Conservation (phyloP, 92 coral and sea anemone species). For the Zoanthus solanderi region DNA sequence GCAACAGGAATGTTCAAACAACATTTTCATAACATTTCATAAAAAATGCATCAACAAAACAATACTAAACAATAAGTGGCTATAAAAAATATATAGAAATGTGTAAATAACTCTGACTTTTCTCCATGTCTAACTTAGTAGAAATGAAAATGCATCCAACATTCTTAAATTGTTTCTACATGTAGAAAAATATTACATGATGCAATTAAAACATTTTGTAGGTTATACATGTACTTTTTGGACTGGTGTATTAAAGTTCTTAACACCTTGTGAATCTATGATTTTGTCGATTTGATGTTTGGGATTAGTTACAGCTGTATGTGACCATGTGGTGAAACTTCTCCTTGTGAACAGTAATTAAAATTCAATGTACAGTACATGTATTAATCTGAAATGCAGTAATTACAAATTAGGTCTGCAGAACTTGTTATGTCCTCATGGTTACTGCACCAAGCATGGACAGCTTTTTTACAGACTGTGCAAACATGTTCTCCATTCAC, state of each 20-base stretch:
- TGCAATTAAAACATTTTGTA: slow-evolving; percentile 10
- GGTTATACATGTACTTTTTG: slow-evolving; percentile 31
- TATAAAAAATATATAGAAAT: slow-evolving; percentile 24
- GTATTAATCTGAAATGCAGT: slow-evolving; percentile 58
- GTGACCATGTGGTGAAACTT: slow-evolving; percentile 2
- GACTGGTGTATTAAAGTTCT: slow-evolving; percentile 38
- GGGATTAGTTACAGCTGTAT: slow-evolving; percentile 39
- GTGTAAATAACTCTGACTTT: slow-evolving; percentile 28
- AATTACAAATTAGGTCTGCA: slow-evolving; percentile 65
- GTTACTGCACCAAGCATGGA: slow-evolving; percentile 78
- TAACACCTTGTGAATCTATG: slow-evolving; percentile 30
- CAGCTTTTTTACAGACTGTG: slow-evolving; percentile 59
- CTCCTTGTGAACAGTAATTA: slow-evolving; percentile 23
- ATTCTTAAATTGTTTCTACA: slow-evolving; percentile 8
- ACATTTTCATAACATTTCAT: background rate
- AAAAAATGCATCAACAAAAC: slow-evolving; percentile 10
- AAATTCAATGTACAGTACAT: slow-evolving; percentile 21
- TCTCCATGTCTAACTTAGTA: slow-evolving; percentile 17
- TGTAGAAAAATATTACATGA: slow-evolving; percentile 6
- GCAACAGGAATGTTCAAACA: slow-evolving; percentile 17
- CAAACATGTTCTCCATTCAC: slow-evolving; percentile 72
- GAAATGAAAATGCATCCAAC: slow-evolving; percentile 26
- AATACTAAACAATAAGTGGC: slow-evolving; percentile 10
- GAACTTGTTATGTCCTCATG: slow-evolving; percentile 73
- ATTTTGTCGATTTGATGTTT: slow-evolving; percentile 38